Evolutionary conservation across 2,888 invertebrate species (phyloP), one percentile per base, ranked within the genome.

Genomic region (Theretra japonica): DNA sequence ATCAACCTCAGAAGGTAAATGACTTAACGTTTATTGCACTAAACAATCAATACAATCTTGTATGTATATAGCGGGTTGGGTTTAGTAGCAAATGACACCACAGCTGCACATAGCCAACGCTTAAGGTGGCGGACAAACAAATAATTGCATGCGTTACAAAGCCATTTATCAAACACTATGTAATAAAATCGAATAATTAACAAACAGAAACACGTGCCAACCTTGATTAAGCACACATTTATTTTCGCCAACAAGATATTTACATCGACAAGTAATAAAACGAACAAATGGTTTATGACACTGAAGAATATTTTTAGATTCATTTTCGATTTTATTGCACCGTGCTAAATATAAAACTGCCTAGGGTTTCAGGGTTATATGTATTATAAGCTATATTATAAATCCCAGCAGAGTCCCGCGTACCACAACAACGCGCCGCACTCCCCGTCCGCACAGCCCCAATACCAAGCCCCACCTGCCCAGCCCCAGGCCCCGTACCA

Each of bases 1-100:
- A 95, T 79, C 95, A 96, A 83, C 79, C 94, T 81, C 95, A 95
- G 87, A 96, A 96, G 96, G 96, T 96, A 95, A 86, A 28, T 69
- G 48, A 70, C 58, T 68, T 65, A 21, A 70, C 33, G 65, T 68
- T 60, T 58, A 69, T 50, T 33, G 68, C 19, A 11, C 21, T 30
- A 65, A 62, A 56, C 23, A 23, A 50, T 50, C 8, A 57, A 62
- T 48, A 25, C 57, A 69, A 65, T 58, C 57, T 58, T 19, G 65
- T 70, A 25, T 57, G 79, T 86, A 85, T 82, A 85, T 75, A 86
- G 79, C 80, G 62, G 76, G 77, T 79, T 83, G 77, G 73, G 80
- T 79, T 78, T 82, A 81, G 78, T 82, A 78, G 78, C 84, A 78
- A 83, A 82, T 85, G 75, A 83, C 76, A 81, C 79, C 80, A 85